Conservation (phyloP, 2,113 vertebrate genomes). For the Brachypteracias leptosomus region DNA sequence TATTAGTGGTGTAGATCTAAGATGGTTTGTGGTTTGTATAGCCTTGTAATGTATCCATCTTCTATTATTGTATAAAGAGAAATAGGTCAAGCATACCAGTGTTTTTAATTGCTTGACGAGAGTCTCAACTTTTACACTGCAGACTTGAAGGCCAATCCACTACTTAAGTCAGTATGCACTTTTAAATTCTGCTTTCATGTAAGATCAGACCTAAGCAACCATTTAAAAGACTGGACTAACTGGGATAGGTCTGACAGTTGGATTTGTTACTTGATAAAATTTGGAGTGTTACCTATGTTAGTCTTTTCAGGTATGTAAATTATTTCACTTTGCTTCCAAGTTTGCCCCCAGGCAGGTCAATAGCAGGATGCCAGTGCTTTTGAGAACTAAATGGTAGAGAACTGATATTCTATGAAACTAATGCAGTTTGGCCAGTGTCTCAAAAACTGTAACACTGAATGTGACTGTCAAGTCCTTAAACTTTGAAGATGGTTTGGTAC, state of each 20-base stretch:
- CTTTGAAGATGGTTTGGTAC: background rate
- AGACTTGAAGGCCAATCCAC: background rate
- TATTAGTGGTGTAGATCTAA: background rate
- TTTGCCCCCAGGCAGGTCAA: background rate
- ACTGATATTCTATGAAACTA: background rate
- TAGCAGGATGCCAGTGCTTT: background rate
- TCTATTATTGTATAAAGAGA: background rate
- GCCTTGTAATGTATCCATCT: background rate
- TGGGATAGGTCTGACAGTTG: background rate
- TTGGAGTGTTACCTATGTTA: background rate
- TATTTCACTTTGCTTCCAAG: background rate
- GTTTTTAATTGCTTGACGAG: background rate
- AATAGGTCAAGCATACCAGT: background rate
- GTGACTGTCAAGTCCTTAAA: background rate
- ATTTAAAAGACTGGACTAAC: background rate
- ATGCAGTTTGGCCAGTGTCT: background rate
- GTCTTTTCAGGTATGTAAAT: background rate
- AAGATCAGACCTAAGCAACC: background rate
- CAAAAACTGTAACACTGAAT: background rate
- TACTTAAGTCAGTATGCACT: background rate
- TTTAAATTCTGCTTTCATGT: background rate
- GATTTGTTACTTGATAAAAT: background rate
- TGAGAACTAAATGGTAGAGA: background rate
- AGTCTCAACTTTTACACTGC: background rate
- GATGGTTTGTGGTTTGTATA: conserved; percentile 21